Conservation (phyloP, 2,888 invertebrate species). For the Tipula unca region DNA sequence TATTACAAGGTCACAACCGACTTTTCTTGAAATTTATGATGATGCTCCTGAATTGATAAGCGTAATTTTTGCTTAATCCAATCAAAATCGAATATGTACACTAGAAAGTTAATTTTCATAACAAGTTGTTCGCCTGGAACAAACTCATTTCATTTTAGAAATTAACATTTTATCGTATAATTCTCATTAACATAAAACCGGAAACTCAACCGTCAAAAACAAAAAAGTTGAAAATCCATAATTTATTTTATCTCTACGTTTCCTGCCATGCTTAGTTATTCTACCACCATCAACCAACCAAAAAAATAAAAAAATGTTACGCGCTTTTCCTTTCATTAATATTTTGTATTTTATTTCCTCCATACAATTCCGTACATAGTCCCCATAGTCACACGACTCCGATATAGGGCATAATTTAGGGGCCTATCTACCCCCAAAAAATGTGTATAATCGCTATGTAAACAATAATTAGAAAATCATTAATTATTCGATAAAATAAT, state of each 20-base stretch:
- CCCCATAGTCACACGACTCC: neutral
- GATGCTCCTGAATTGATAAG: too few species aligned
- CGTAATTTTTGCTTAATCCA: too few species aligned
- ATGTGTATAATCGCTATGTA: conserved; percentile 8
- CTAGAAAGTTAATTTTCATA: too few species aligned
- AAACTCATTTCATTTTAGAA: neutral
- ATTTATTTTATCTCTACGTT: neutral
- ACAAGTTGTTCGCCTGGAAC: neutral
- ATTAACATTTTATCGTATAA: neutral
- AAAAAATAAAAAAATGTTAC: neutral
- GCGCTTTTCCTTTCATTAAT: neutral
- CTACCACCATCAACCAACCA: neutral
- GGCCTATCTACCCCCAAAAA: neutral
- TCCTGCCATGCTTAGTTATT: neutral
- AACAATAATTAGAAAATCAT: neutral
- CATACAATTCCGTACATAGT: neutral
- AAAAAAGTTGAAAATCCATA: neutral
- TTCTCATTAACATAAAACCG: neutral
- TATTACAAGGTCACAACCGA: too few species aligned
- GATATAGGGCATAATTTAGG: neutral
- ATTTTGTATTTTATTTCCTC: neutral
- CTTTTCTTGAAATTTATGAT: too few species aligned
- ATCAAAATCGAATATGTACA: too few species aligned
- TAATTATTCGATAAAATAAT: neutral
- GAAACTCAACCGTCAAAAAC: neutral